Conservation (phyloP, 2,888 invertebrate species). For the Teleiodes luculella region DNA sequence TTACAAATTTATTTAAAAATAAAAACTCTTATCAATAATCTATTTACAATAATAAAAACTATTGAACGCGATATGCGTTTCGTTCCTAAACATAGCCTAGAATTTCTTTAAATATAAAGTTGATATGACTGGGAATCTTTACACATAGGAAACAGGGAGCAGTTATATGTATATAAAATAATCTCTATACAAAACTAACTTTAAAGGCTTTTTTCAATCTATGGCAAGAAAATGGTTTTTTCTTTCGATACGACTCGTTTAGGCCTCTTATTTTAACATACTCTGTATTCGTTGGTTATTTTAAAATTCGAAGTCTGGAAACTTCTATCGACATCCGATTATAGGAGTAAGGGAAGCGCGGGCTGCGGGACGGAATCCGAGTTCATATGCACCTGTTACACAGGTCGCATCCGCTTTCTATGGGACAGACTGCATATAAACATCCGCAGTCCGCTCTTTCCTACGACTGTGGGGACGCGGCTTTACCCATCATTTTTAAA, state of each 20-base stretch:
- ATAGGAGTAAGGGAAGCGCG: too few relatives aligned
- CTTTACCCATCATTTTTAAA: too few relatives aligned
- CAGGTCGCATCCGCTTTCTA: too few relatives aligned
- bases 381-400: too few relatives aligned
- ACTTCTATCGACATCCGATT: too few relatives aligned
- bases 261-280: conserved; percentile 41
- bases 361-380: too few relatives aligned
- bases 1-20: conserved; percentile 58
- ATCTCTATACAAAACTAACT: conserved; percentile 32
- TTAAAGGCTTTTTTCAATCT: neutral
- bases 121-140: conserved; percentile 72
- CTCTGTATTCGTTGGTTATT: conserved; percentile 25
- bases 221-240: conserved; percentile 1
- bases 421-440: too few relatives aligned
- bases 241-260: conserved; percentile 26
- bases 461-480: too few relatives aligned
- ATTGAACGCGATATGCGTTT: conserved; percentile 31
- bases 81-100: conserved; percentile 60
- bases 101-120: conserved; percentile 47
- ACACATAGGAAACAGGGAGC: conserved; percentile 49
- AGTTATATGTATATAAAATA: conserved; percentile 27
- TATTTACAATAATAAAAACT: conserved; percentile 25
- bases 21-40: conserved; percentile 33
- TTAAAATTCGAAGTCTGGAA: too few relatives aligned
- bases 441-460: too few relatives aligned